These are phyloP conservation scores for Amblyteles armatorius DNA, from an alignment of 2,888 invertebrate genomes.

Conservation along the genomic window DNA sequence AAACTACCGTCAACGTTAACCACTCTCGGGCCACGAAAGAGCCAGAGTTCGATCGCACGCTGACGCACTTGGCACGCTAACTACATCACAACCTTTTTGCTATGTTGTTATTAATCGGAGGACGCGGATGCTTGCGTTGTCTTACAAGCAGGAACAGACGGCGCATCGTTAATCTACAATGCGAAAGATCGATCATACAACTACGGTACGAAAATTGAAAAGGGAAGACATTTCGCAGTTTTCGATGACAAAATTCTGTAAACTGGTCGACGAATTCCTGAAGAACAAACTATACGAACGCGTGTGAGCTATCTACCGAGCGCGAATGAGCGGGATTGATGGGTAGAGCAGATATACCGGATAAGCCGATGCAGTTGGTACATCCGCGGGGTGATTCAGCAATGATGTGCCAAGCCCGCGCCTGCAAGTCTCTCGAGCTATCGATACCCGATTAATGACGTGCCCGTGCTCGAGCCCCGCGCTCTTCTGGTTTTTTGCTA, in stretches of 20 bases:
- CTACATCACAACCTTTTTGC: not conserved
- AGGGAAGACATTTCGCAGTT: not conserved
- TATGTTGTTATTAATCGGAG: not conserved
- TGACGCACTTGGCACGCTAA: constrained; percentile 31
- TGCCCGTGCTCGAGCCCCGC: constrained; percentile 1
- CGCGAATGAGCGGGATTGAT: not conserved
- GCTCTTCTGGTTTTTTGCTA: constrained; percentile 23
- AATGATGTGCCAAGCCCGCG: constrained; percentile 11
- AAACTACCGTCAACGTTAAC: constrained; percentile 60
- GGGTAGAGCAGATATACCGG: constrained; percentile 6
- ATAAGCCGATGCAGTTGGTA: constrained; percentile 12
- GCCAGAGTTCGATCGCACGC: constrained; percentile 42
- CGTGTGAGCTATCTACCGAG: not conserved
- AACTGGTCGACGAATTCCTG: not conserved
- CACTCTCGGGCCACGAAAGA: constrained; percentile 14
- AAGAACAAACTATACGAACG: not conserved
- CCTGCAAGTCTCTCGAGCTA: constrained; percentile 6
- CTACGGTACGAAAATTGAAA: not conserved
- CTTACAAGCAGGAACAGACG: not conserved
- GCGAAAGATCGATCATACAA: not conserved
- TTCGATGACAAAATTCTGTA: not conserved
- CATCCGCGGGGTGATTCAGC: constrained; percentile 16
- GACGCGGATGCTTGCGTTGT: not conserved
- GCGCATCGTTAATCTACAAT: not conserved
- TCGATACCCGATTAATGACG: constrained; percentile 43